These are phyloP conservation scores for Pristionchus fissidentatus DNA, from an alignment of 2,888 invertebrate species.

Conservation along the genomic window DNA sequence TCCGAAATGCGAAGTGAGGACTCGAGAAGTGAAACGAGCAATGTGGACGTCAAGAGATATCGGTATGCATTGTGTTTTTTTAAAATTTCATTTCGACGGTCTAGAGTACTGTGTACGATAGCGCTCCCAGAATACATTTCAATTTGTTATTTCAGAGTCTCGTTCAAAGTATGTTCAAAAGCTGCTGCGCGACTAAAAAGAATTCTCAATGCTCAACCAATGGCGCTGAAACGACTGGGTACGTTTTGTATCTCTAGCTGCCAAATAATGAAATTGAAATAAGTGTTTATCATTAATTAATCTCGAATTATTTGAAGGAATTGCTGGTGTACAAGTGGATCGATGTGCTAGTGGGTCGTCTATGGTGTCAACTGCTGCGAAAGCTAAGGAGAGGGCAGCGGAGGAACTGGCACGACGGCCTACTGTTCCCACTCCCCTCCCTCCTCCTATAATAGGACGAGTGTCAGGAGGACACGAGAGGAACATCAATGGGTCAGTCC, in stretches of 20 bases:
- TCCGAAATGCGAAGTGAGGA: slow-evolving; percentile 36
- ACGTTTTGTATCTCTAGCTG: neutral
- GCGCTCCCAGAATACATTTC: neutral
- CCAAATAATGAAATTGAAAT: too few species aligned
- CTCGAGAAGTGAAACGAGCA: slow-evolving; percentile 11
- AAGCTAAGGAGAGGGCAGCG: slow-evolving; percentile 2
- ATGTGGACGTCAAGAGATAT: slow-evolving; percentile 12
- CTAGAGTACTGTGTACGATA: neutral
- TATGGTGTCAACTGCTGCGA: slow-evolving; percentile 37
- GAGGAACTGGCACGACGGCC: slow-evolving; percentile 16
- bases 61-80: neutral
- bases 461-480: slow-evolving; percentile 8
- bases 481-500: neutral
- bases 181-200: slow-evolving; percentile 60
- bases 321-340: slow-evolving; percentile 30
- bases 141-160: slow-evolving; percentile 22
- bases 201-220: slow-evolving; percentile 60
- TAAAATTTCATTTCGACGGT: neutral
- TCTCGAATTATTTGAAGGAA: neutral
- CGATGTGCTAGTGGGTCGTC: too few species aligned
- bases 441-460: neutral
- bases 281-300: neutral
- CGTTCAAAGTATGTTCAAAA: slow-evolving; percentile 56
- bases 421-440: neutral
- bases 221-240: slow-evolving; percentile 58